Percentiles rank a stretch among this genome's conserved stretches.
Conservation (phyloP, 2,797 vertebrate genomes). For the Neoniphon sammara region DNA sequence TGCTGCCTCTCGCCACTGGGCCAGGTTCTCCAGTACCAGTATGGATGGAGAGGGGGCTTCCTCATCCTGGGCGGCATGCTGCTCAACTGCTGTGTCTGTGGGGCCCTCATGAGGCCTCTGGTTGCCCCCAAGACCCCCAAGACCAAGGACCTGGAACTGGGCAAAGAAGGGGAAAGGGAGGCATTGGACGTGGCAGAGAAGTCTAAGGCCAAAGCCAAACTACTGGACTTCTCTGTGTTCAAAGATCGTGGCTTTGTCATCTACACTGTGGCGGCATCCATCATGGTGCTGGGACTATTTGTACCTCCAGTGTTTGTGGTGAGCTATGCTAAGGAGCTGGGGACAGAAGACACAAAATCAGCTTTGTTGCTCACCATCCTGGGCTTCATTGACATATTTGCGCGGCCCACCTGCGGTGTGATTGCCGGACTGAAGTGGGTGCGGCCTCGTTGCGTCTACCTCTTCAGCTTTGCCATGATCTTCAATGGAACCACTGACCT, state of each 20-base stretch:
- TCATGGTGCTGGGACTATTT: constrained; percentile 97
- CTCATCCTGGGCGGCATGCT: constrained; percentile 93
- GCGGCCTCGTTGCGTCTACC: constrained; percentile 91
- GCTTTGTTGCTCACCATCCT: constrained; percentile 92
- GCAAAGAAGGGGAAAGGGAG: constrained; percentile 46
- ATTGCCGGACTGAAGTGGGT: constrained; percentile 89
- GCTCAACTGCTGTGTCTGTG: constrained; percentile 95
- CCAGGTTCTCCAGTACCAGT: constrained; percentile 89
- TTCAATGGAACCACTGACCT: constrained; percentile 94
- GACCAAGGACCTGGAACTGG: constrained; percentile 21
- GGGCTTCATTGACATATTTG: constrained; percentile 95
- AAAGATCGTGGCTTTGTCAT: constrained; percentile 90
- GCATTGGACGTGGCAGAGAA: constrained; percentile 29
- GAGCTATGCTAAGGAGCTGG: constrained; percentile 93
- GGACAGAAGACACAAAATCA: constrained; percentile 88
- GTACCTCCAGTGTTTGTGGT: constrained; percentile 96
- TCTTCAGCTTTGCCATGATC: constrained; percentile 94
- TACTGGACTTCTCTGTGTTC: constrained; percentile 94
- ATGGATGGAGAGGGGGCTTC: constrained; percentile 95
- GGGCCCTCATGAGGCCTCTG: constrained; percentile 92
- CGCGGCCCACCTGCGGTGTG: constrained; percentile 90
- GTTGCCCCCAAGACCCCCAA: constrained; percentile 76
- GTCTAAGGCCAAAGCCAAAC: constrained; percentile 78
- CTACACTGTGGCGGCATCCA: constrained; percentile 89
- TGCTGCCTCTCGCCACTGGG: constrained; percentile 93